Evolutionary conservation across 2,888 invertebrate genomes (phyloP), one percentile per base, ranked within the genome.

Genomic region (Meteorus colon): DNA sequence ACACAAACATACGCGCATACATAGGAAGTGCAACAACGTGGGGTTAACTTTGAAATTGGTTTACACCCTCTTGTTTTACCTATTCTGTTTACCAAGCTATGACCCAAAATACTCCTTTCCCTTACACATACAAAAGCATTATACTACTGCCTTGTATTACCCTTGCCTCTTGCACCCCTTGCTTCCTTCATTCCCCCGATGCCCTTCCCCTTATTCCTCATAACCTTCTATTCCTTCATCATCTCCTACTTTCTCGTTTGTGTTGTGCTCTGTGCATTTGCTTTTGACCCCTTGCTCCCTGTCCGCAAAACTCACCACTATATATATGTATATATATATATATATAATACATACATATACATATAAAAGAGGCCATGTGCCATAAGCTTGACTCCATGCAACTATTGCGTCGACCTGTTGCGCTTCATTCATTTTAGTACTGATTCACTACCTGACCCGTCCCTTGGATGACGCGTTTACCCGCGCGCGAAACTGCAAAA

Each of bases 341-440:
- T n/a, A 48, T n/a, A 12, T 8, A 19, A 48, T n/a, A 12, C 19
- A 19, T 55, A 19, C n/a, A 19, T 55, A 55, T 55, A 55, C 19
- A 55, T 55, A 19, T 55, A 55, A 8, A 55, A 55, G 70, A 73
- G 73, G 59, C 77, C 82, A 82, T 83, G 81, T 82, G 82, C 82
- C 81, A 81, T 82, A 80, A 81, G 79, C 80, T 55, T 77, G 80
- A 80, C 79, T 81, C 78, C 82, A 82, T 82, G 82, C 84, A 84
- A 84, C 83, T 82, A 82, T 84, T 81, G 77, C 82, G 79, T 80
- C 78, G 82, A 81, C 86, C 86, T 86, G 86, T 86, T 86, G 86
- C 86, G 86, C 86, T 83, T 86, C 86, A 84, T 86, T 86, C 86
- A 86, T 86, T 86, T 86, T 83, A 82, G 83, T 86, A 85, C 86